Evolutionary conservation across 2,888 invertebrate species (phyloP), one percentile per base, ranked within the genome.

Genomic region (Brenthis daphne): DNA sequence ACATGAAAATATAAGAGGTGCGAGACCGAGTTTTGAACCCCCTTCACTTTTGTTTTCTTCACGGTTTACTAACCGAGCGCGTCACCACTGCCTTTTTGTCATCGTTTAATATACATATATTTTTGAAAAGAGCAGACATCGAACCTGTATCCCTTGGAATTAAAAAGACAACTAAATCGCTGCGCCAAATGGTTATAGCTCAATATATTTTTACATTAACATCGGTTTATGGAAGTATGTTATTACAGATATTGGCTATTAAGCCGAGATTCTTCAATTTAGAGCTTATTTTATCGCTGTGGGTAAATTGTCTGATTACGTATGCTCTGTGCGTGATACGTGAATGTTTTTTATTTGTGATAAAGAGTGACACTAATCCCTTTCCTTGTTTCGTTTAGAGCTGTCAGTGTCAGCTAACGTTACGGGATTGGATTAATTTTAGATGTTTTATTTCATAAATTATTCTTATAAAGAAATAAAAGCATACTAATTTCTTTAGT

Each of bases 201-300:
- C 68, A 68, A 70, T 70, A 70, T 68, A 70, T 65, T 68, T 70
- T 70, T 70, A 70, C 68, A 61, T 70, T 68, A 53, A 55, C 48
- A 43, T 24, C 61, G 67, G 60, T 61, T 68, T 53, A 57, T 65
- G 65, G 60, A 68, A 65, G 60, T 70, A 57, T 58, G 70, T 68
- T 70, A 70, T 70, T 67, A 68, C 67, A 61, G 64, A 70, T 68
- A 70, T 70, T 60, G 67, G 70, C 56, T 67, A 61, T 65, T 70
- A 58, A 64, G 66, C 54, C 61, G 48, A 57, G 63, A 70, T 70
- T 70, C 58, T 61, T 70, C 66, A 70, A 67, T 70, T 70, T 70
- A 70, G 61, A 65, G 61, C 65, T 61, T 64, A 65, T 70, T 67
- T 70, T 68, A 67, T 60, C 57, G 64, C 14, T 16, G 56, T 43